Conservation (phyloP, 2,797 vertebrate species). For the Mus caroli region DNA sequence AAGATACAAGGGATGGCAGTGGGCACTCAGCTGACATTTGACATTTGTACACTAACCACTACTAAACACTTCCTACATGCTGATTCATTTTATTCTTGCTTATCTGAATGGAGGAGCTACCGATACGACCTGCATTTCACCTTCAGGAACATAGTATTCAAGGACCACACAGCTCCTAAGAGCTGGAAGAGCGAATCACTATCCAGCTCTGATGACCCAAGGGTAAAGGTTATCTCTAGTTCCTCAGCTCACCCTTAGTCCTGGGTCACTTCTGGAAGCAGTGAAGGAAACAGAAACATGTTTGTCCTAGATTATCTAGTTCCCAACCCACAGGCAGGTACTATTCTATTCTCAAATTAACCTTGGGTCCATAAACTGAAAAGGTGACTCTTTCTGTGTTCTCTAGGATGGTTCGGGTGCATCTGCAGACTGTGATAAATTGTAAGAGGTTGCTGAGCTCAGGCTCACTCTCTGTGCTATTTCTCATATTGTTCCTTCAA, state of each 20-base stretch:
- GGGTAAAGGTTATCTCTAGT: fast-evolving
- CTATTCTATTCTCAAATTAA: background rate
- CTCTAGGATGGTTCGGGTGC: background rate
- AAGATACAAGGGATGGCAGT: background rate
- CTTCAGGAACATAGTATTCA: background rate
- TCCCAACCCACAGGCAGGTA: background rate
- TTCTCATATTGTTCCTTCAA: background rate
- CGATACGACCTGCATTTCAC: background rate
- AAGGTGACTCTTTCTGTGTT: background rate
- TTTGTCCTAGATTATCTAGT: fast-evolving
- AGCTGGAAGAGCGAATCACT: fast-evolving
- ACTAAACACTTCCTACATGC: fast-evolving
- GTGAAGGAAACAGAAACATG: background rate
- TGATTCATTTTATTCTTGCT: background rate
- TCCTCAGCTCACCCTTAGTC: fast-evolving
- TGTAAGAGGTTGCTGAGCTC: background rate
- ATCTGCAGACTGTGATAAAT: background rate
- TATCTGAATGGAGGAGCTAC: fast-evolving
- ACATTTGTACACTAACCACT: background rate
- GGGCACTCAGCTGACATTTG: fast-evolving
- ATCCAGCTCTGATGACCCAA: background rate
- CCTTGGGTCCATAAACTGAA: background rate
- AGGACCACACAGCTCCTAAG: background rate
- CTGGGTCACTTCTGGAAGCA: background rate
- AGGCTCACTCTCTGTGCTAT: background rate